Base-by-base conservation (phyloP, 2,113 vertebrate genomes). In the Perca schrenkii region DNA sequence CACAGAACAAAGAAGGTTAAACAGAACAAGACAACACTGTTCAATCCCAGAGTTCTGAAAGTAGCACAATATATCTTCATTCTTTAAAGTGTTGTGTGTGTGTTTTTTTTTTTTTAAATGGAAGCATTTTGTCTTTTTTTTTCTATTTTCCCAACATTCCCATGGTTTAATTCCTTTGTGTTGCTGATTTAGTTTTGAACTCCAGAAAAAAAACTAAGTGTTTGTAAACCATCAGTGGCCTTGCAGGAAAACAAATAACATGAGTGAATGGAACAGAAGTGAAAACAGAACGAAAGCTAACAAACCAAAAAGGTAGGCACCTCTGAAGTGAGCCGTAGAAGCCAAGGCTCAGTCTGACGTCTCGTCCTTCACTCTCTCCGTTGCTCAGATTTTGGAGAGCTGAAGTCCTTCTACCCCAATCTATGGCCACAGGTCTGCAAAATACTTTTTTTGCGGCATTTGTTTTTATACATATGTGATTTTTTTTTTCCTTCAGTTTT, bases 21-120 rank as follows among this genome's bases (percentile, higher is more conserved):
- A 94, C 89, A 93, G 83, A 93, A 93, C 90, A 82, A 88, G 92
- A 96, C 95, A 96, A 97, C 96, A 96, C 96, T 96, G 97, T 96
- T 97, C 96, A 88, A 96, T 97, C 97, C 98, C 97, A 97, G 97
- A 98, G 97, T 96, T 97, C 96, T 96, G 95, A 96, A 94, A 97
- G 96, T 95, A 97, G 96, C 97, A 96, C 93, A 79, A 94, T 87
- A 90, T 79, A 95, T 96, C 96, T 97, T 98, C 96, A 95, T 97
- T 97, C 95, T 94, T 95, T 92, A 84, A 97, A 97, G 96, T 96
- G 96, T 85, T 83, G 74, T 96, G 95, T 88, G 74, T 96, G 95
- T 89, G 80, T 90, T 90, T 88, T 91, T 89, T 75, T 52, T 90
- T 90, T 88, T 91, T 89, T 75, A 46, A 93, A 88, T 95, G 84